Percentiles rank a stretch among this genome's conserved stretches.
These are phyloP conservation scores for Ophiodon elongatus DNA, from an alignment of 2,113 vertebrate species.

Conservation along the genomic window DNA sequence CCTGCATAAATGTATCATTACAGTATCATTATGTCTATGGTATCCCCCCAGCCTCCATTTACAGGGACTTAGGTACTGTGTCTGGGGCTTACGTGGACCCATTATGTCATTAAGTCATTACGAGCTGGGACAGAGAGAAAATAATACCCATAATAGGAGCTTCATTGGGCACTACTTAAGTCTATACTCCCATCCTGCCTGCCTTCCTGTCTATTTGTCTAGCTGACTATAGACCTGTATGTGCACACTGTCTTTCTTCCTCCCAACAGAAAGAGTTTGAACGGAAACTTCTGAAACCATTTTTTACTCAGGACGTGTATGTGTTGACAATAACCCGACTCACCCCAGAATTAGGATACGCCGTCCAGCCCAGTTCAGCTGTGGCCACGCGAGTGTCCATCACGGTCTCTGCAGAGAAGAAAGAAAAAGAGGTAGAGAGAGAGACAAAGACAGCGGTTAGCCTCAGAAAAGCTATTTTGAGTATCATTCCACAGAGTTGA, in stretches of 20 bases:
- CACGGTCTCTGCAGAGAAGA: slow-evolving; percentile 90
- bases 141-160: slow-evolving; percentile 79
- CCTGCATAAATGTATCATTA: slow-evolving; percentile 79
- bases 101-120: slow-evolving; percentile 86
- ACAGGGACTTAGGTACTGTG: slow-evolving; percentile 75
- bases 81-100: slow-evolving; percentile 76
- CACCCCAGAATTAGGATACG: slow-evolving; percentile 97
- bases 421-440: slow-evolving; percentile 50
- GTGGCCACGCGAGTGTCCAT: slow-evolving; percentile 99
- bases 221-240: slow-evolving; percentile 28
- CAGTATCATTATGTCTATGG: slow-evolving; percentile 72
- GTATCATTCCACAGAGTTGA: slow-evolving; percentile 52
- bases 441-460: slow-evolving; percentile 58
- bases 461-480: slow-evolving; percentile 57
- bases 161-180: slow-evolving; percentile 67
- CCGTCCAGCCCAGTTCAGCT: slow-evolving; percentile 98
- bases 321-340: slow-evolving; percentile 75
- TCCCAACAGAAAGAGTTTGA: not conserved
- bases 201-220: slow-evolving; percentile 62
- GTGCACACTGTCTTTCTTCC: slow-evolving; percentile 12
- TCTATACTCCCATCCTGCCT: slow-evolving; percentile 56
- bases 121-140: slow-evolving; percentile 77
- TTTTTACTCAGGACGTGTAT: not conserved
- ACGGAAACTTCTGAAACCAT: not conserved
- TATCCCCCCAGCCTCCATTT: slow-evolving; percentile 73